Conservation (phyloP, 2,888 invertebrate species). For the Hofmannophila pseudospretella region DNA sequence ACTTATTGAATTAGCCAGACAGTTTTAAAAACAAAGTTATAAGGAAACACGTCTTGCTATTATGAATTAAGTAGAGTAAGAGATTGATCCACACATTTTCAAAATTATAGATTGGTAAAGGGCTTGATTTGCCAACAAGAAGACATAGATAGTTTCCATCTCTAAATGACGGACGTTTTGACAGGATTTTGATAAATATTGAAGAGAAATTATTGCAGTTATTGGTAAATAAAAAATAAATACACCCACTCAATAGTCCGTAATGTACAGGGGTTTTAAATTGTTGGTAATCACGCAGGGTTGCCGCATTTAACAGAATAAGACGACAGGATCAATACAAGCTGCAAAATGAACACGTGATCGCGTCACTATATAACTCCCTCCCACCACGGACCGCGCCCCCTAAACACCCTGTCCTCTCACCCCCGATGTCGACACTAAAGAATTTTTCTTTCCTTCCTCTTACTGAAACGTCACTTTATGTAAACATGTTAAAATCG, state of each 20-base stretch:
- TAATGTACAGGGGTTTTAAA: conserved; percentile 4
- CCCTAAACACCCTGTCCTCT: conserved; percentile 60
- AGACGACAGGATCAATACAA: conserved; percentile 71
- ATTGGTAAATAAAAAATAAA: no score
- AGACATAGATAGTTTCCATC: no score
- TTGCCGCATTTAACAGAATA: conserved; percentile 54
- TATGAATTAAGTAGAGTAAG: no score
- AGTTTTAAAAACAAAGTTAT: no score
- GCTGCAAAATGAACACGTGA: conserved; percentile 77
- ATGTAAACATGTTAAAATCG: conserved; percentile 8
- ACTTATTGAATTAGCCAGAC: conserved; percentile 21
- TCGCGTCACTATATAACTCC: conserved; percentile 75
- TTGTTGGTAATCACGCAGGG: conserved; percentile 39
- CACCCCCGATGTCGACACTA: conserved; percentile 54
- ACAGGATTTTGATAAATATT: no score
- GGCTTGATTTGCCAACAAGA: no score
- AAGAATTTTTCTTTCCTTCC: conserved; percentile 54
- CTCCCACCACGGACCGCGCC: conserved; percentile 62
- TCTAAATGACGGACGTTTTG: no score
- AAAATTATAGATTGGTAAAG: no score
- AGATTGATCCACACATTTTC: no score
- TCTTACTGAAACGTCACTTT: conserved; percentile 31
- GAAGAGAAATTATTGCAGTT: no score
- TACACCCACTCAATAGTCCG: no score
- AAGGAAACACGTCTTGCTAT: no score